Evolutionary conservation across 2,888 invertebrate species (phyloP).

Genomic region (Theodoxus fluviatilis): DNA sequence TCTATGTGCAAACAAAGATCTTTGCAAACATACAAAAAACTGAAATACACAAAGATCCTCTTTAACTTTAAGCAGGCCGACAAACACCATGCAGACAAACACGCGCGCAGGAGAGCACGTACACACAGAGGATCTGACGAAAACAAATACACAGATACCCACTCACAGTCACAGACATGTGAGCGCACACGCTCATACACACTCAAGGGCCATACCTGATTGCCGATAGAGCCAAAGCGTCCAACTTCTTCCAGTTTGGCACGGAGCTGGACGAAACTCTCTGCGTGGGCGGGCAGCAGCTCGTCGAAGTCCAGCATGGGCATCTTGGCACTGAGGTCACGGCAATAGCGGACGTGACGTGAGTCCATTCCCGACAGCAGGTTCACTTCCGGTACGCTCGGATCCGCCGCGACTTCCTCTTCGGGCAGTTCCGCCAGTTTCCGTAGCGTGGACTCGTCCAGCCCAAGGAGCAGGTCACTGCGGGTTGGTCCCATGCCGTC

Average conservation of each 20-base stretch:
- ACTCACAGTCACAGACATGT: slow-evolving; percentile 17
- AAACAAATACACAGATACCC: slow-evolving; percentile 10
- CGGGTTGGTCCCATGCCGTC: slow-evolving; percentile 30
- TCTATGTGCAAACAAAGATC: not conserved
- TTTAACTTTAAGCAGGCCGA: not conserved
- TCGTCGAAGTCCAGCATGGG: slow-evolving; percentile 46
- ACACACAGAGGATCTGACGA: not conserved
- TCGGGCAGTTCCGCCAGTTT: slow-evolving; percentile 36
- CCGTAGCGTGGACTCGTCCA: slow-evolving; percentile 36
- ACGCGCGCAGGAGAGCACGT: not conserved
- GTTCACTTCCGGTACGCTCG: slow-evolving; percentile 23
- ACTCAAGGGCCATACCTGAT: slow-evolving; percentile 41
- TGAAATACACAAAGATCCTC: not conserved
- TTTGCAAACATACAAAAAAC: not conserved
- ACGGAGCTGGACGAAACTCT: slow-evolving; percentile 41
- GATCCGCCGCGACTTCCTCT: slow-evolving; percentile 25
- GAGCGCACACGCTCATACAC: slow-evolving; percentile 3
- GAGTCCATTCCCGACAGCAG: slow-evolving; percentile 44
- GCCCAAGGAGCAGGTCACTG: slow-evolving; percentile 29
- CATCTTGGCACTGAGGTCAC: slow-evolving; percentile 41
- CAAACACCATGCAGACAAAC: not conserved
- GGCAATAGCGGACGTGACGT: slow-evolving; percentile 48
- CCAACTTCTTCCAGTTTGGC: slow-evolving; percentile 46
- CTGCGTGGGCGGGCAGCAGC: slow-evolving; percentile 45
- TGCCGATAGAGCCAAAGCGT: slow-evolving; percentile 46